Conservation (phyloP, 2,888 invertebrate species). For the Meteorus colon region DNA sequence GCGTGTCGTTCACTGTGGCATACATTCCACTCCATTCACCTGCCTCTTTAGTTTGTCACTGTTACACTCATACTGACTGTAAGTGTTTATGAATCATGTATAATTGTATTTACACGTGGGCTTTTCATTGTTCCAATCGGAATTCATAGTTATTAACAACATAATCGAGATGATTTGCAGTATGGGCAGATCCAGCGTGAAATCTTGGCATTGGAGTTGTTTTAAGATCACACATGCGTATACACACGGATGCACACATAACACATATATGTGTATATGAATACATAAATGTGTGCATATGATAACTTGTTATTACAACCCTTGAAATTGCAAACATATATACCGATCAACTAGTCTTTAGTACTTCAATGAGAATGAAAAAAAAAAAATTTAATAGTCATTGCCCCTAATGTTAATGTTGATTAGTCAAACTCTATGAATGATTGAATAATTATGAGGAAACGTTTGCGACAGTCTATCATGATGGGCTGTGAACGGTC, state of each 20-base stretch:
- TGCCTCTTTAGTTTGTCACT: neutral
- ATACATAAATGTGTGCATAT: too few relatives aligned
- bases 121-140: too few relatives aligned
- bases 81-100: neutral
- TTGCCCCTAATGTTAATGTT: neutral
- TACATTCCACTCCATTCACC: neutral
- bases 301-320: too few relatives aligned
- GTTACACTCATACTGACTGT: neutral
- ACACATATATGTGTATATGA: too few relatives aligned
- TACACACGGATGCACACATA: too few relatives aligned
- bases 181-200: too few relatives aligned
- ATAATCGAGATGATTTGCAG: too few relatives aligned
- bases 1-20: neutral
- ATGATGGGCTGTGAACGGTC: conserved; percentile 63
- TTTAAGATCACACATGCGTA: too few relatives aligned
- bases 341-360: neutral
- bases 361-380: neutral
- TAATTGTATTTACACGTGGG: neutral
- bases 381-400: neutral
- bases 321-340: too few relatives aligned
- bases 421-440: neutral
- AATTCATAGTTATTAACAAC: too few relatives aligned
- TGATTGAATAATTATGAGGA: neutral
- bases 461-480: conserved; percentile 17
- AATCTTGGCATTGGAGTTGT: too few relatives aligned